Conservation (phyloP, 1,140 invertebrate genomes). For the Panagrolaimus sp. region DNA sequence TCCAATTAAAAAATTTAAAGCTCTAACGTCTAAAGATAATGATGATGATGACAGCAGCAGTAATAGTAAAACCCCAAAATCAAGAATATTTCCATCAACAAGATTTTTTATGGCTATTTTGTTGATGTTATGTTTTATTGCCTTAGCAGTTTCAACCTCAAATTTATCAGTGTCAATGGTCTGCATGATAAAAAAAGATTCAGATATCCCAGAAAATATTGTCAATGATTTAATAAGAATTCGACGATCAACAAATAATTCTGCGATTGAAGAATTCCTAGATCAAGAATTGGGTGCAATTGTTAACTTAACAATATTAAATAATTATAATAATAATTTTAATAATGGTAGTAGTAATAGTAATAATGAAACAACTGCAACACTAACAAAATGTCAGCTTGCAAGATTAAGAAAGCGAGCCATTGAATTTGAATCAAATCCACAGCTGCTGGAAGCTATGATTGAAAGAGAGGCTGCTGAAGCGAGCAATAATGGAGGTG, state of each 20-base stretch:
- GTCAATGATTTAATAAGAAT: conserved; percentile 9
- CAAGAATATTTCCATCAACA: conserved; percentile 51
- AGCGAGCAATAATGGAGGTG: background rate
- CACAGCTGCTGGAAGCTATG: conserved; percentile 8
- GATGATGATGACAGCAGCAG: too few species aligned
- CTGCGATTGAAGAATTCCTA: conserved; percentile 15
- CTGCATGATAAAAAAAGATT: conserved; percentile 27
- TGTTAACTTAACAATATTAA: background rate
- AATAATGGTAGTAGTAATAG: background rate
- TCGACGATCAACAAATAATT: background rate
- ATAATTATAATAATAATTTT: background rate
- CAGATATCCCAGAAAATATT: background rate
- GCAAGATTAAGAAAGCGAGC: conserved; percentile 9
- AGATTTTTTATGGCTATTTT: conserved; percentile 54
- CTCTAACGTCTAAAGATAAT: background rate
- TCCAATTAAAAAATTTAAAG: background rate
- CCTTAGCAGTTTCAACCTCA: conserved; percentile 38
- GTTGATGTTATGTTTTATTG: conserved; percentile 53
- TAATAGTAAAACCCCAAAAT: conserved; percentile 29
- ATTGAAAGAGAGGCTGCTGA: background rate
- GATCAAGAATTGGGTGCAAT: background rate
- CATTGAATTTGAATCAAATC: conserved; percentile 13
- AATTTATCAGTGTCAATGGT: conserved; percentile 34
- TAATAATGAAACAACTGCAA: background rate
- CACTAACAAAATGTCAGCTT: background rate